Base-by-base conservation (phyloP, 2,797 vertebrate genomes). In the Eulemur mongoz region DNA sequence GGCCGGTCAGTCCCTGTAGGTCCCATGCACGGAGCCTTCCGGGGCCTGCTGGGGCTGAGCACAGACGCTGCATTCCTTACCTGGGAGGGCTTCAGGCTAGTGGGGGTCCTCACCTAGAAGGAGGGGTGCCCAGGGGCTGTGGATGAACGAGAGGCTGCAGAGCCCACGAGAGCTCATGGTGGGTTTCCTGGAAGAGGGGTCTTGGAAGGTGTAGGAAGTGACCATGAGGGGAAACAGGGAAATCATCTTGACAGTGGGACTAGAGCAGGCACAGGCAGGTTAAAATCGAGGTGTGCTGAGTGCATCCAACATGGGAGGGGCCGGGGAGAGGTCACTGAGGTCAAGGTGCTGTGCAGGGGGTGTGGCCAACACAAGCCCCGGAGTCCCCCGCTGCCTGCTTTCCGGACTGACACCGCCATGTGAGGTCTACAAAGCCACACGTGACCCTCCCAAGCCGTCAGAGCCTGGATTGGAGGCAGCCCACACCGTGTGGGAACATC, bases 281-380 rank as follows among this genome's bases (percentile, higher is more conserved):
- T 2, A 13, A 57, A 20, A 32, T 15, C 38, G 7, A 54, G 76
- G 43, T 22, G 5, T 13, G 23, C 30, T 7, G 23, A 11, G 48
- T 0, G 0, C 1, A 1, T 1, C 20, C 0, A 0, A 4, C 0
- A 0, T 0, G 20, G 32, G 43, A 10, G 50, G 15, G 40, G 17
- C 79, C 0, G 2, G 1, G 40, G n/a, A 7, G 3, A 15, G 30
- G 32, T 15, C 52, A 0, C 50, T 18, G 1, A 6, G 18, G n/a
- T 38, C 54, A 30, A 35, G 45, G 11, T 0, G 15, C 8, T 2
- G 0, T 43, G 17, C 17, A 7, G 13, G 15, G 12, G n/a, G 11
- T 0, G 0, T 10, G 50, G 48, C 65, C 35, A 1, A 2, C 63
- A 52, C 6, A 30, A 38, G 35, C 15, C 83, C 9, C 0, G 7